Percentiles rank a stretch among this genome's conserved stretches.
These are phyloP conservation scores for Drosophila atripex DNA, from an alignment of 2,888 invertebrate genomes.

Conservation along the genomic window DNA sequence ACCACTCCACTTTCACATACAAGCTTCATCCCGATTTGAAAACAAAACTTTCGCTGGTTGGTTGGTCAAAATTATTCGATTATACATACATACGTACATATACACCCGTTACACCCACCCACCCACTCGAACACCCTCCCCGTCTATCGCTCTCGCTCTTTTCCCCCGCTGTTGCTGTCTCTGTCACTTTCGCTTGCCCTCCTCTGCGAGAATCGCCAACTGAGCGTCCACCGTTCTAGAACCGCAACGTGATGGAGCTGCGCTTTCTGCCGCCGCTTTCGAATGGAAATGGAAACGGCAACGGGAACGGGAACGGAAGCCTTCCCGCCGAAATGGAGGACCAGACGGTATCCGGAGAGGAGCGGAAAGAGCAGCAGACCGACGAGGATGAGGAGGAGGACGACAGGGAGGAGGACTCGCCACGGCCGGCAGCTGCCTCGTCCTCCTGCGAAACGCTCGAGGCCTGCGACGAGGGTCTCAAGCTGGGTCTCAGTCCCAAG, in stretches of 20 bases:
- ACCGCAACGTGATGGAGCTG: slow-evolving; percentile 84
- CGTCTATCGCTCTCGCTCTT: slow-evolving; percentile 11
- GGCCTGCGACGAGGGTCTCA: slow-evolving; percentile 76
- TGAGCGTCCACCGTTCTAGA: slow-evolving; percentile 83
- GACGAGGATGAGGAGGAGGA: slow-evolving; percentile 22
- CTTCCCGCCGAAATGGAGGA: slow-evolving; percentile 6
- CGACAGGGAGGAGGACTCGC: background rate
- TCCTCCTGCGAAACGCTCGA: slow-evolving; percentile 81
- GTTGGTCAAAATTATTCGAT: slow-evolving; percentile 75
- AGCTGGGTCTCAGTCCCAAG: slow-evolving; percentile 26
- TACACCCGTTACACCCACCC: background rate
- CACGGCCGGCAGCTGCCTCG: slow-evolving; percentile 64
- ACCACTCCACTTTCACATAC: slow-evolving; percentile 11
- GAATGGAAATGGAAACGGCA: slow-evolving; percentile 36
- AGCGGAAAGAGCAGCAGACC: slow-evolving; percentile 24
- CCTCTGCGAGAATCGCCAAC: slow-evolving; percentile 47
- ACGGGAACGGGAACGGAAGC: slow-evolving; percentile 31
- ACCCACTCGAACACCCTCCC: background rate
- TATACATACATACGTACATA: slow-evolving; percentile 26
- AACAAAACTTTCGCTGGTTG: slow-evolving; percentile 72
- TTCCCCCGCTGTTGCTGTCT: slow-evolving; percentile 26
- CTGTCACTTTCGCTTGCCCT: slow-evolving; percentile 31
- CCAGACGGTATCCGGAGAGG: slow-evolving; percentile 6
- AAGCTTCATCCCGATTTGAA: slow-evolving; percentile 38
- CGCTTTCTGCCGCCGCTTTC: slow-evolving; percentile 80